Evolutionary conservation across 2,888 invertebrate species (phyloP).

Genomic region (Trachelus tabidus): DNA sequence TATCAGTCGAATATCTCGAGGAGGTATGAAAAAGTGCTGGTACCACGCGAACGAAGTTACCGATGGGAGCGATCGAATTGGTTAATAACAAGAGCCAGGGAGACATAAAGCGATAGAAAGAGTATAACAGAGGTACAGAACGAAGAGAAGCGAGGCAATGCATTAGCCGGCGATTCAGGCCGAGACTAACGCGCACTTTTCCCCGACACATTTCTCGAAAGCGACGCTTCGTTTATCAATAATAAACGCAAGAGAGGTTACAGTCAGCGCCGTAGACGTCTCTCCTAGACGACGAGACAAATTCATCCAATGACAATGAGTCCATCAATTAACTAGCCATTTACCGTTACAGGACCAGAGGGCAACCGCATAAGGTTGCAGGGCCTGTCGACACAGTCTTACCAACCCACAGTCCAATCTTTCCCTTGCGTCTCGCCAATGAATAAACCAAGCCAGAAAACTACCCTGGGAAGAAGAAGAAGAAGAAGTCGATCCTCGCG

Average conservation of each 20-base stretch:
- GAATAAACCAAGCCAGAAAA: background rate
- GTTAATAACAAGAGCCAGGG: background rate
- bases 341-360: background rate
- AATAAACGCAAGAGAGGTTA: constrained; percentile 1
- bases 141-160: constrained; percentile 30
- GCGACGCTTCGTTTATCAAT: constrained; percentile 29
- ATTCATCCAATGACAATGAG: background rate
- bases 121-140: background rate
- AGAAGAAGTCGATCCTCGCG: constrained; percentile 2
- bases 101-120: constrained; percentile 16
- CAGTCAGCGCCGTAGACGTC: background rate
- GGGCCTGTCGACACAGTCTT: background rate
- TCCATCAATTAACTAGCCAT: background rate
- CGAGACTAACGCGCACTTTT: constrained; percentile 66
- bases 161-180: constrained; percentile 64
- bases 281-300: background rate
- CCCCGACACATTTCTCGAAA: constrained; percentile 58
- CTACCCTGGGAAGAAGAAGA: constrained; percentile 8
- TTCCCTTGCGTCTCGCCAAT: background rate
- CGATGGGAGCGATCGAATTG: background rate
- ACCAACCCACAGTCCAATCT: background rate
- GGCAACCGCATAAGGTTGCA: too few species aligned
- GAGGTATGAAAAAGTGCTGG: background rate
- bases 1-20: background rate
- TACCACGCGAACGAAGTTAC: background rate